Base-by-base conservation (phyloP, 1,140 invertebrate genomes). In the Thaumetopoea pityocampa region DNA sequence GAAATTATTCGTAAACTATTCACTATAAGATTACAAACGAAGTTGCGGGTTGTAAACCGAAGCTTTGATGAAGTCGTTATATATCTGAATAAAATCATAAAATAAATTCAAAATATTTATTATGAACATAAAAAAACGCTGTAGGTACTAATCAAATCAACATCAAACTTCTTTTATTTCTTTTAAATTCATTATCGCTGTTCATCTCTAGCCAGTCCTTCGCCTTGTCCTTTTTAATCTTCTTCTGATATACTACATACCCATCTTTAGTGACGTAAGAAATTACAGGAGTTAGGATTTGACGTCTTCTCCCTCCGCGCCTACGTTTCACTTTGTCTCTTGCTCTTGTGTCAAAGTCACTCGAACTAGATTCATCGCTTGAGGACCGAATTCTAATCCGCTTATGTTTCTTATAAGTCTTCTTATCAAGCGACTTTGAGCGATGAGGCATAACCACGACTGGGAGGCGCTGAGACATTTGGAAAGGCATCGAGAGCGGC, bases 171-270 rank as follows among this genome's bases (percentile, higher is more conserved):
- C 16, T 17, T 5, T 15, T 16, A 1, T 32, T 14, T 14, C 12
- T 19, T 6, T 4, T 18, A 10, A 30, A 18, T 23, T 14, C 28
- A 3, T 28, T 41, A 3, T 32, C 17, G 1, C 19, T 28, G 1
- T 32, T 17, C 19, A 71, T 26, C 1, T 64, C 54, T n/a, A 77
- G 33, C 70, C 70, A 80, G 28, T 78, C 73, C 14, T 44, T 64
- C 5, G 73, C 66, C 11, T 58, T 62, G 7, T 77, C 63, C 10
- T 66, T 70, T 35, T 66, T 70, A 14, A 78, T 67, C 38, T 78
- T 78, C 32, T 78, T 78, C 36, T 78, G 69, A 37, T 77, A 81
- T 5, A 78, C 54, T 4, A 78, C 69, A 32, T 62, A 61, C 2
- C 77, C 77, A 14, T 72, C 61, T 11, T 65, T 65, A 1, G 73